A percentile compares a stretch with the other conserved stretches of the same genome.
Conservation (phyloP, 2,797 vertebrate species). For the Limosa lapponica region DNA sequence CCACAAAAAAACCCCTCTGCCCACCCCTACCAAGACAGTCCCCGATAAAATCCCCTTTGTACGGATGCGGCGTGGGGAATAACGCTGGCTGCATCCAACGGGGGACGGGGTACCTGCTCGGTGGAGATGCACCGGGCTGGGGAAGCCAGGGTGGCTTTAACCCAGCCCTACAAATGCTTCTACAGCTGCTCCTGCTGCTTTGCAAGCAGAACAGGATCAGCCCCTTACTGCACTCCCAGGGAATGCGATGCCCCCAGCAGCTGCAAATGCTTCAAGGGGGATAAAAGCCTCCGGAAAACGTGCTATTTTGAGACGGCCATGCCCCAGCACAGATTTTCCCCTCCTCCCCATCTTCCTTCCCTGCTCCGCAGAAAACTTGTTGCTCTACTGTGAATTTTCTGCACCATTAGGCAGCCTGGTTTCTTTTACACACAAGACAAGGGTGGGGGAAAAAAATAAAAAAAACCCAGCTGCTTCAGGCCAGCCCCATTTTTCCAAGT, state of each 20-base stretch:
- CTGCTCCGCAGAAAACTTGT: neutral
- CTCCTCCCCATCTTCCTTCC: constrained; percentile 2
- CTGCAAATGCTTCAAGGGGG: constrained; percentile 24
- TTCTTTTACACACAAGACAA: neutral
- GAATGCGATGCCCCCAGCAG: constrained; percentile 21
- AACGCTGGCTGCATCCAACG: neutral
- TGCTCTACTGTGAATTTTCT: constrained; percentile 33
- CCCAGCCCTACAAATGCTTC: neutral
- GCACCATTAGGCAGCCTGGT: constrained; percentile 28
- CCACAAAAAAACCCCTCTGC: neutral
- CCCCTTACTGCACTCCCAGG: neutral
- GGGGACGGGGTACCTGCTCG: neutral
- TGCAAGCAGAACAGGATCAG: neutral
- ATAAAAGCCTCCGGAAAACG: constrained; percentile 24
- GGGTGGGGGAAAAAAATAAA: neutral
- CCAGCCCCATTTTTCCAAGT: neutral
- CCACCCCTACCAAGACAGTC: neutral
- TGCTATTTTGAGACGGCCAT: neutral
- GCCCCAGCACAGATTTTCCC: neutral
- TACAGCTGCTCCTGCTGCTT: neutral
- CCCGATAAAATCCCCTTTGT: neutral
- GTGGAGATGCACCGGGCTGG: fast-evolving
- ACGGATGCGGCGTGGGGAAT: neutral
- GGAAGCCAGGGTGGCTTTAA: neutral
- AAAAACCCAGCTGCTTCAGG: neutral